phyloP scores from a whole-genome alignment of 1,140 invertebrate species.

The Macrobrachium rosenbergii region DNA sequence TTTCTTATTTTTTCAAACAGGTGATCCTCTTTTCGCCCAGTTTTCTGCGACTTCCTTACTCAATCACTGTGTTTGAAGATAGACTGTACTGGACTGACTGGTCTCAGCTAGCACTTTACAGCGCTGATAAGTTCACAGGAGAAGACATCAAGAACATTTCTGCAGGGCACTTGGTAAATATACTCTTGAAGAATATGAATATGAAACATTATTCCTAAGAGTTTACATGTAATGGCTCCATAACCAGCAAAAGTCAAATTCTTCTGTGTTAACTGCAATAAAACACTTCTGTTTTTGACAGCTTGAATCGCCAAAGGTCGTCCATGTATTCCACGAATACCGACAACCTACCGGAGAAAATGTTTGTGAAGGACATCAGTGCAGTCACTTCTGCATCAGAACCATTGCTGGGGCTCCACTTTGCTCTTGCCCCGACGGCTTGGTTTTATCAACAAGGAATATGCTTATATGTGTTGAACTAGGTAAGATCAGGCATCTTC shows the following conservation, averaged over 20 bases:
- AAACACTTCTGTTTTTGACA: conserved; percentile 16
- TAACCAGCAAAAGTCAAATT: neutral
- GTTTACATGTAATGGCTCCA: too few species aligned
- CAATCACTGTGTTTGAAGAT: conserved; percentile 87
- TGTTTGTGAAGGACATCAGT: conserved; percentile 70
- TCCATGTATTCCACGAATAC: conserved; percentile 94
- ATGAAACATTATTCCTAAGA: neutral
- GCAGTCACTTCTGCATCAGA: conserved; percentile 75
- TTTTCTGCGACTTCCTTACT: conserved; percentile 86
- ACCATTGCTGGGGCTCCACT: conserved; percentile 65
- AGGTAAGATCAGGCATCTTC: neutral
- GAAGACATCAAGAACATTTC: conserved; percentile 80
- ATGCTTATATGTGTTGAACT: conserved; percentile 24
- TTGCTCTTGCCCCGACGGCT: conserved; percentile 47
- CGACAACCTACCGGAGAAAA: conserved; percentile 85
- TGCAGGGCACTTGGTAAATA: conserved; percentile 79
- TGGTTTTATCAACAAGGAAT: conserved; percentile 6
- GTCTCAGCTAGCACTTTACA: conserved; percentile 87
- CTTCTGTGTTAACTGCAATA: neutral
- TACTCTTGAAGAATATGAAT: neutral
- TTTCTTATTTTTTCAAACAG: conserved; percentile 1
- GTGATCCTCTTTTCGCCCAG: conserved; percentile 53
- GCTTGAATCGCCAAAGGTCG: conserved; percentile 90
- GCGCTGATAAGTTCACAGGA: conserved; percentile 81
- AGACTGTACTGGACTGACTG: conserved; percentile 93